phyloP scores from a whole-genome alignment of 2,888 invertebrate genomes.

The Allolobophora icterica region DNA sequence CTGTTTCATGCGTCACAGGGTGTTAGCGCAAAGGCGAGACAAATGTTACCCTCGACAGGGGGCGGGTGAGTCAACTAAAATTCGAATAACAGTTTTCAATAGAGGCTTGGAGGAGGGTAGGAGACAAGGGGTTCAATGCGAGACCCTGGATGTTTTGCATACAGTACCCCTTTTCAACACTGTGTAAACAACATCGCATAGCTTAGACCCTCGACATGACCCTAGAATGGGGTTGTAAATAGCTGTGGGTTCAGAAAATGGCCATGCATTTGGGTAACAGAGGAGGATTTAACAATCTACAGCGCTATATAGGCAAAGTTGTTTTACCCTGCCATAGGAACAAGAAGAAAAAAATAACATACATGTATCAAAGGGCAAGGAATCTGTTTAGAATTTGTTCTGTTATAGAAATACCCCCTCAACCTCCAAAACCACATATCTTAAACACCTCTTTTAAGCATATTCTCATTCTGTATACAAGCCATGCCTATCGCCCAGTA shows the following conservation, averaged over 20 bases:
- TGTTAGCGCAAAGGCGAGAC: neutral
- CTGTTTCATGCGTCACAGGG: neutral
- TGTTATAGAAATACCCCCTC: too few species aligned
- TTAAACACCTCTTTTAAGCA: too few species aligned
- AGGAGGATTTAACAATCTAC: too few species aligned
- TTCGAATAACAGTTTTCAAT: slow-evolving; percentile 10
- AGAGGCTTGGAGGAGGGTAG: neutral
- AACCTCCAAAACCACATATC: too few species aligned
- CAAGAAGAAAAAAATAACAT: too few species aligned
- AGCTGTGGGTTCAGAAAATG: neutral
- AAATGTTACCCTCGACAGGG: neutral
- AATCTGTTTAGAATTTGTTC: too few species aligned
- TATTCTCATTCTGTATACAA: too few species aligned
- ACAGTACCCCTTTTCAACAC: neutral
- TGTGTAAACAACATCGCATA: neutral
- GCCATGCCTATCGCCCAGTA: too few species aligned
- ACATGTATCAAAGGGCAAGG: too few species aligned
- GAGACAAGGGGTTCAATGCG: neutral
- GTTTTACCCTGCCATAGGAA: too few species aligned
- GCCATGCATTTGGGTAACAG: too few species aligned
- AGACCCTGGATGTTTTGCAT: neutral
- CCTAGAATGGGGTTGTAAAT: neutral
- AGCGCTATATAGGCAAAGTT: too few species aligned
- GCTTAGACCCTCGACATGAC: neutral
- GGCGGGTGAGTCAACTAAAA: slow-evolving; percentile 4